Evolutionary conservation across 2,797 vertebrate species (phyloP).

Genomic region (Calcarius lapponicus): DNA sequence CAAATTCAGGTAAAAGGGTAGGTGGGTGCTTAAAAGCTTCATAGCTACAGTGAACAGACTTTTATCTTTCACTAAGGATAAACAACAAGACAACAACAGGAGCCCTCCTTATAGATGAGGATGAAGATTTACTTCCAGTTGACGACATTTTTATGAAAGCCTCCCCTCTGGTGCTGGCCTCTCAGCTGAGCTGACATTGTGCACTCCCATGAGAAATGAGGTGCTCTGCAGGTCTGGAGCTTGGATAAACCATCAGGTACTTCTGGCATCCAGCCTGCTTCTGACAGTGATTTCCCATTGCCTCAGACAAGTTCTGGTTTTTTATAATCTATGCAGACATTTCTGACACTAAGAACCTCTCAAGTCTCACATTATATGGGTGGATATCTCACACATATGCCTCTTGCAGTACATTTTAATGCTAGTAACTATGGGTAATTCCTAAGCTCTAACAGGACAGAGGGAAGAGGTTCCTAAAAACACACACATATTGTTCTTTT

Average conservation of each 20-base stretch:
- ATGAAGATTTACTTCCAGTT: not conserved
- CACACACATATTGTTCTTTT: not conserved
- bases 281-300: not conserved
- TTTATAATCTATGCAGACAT: not conserved
- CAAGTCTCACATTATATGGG: not conserved
- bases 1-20: not conserved
- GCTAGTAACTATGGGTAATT: not conserved
- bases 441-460: not conserved
- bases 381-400: not conserved
- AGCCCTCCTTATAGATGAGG: not conserved
- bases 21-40: not conserved
- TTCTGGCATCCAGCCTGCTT: not conserved
- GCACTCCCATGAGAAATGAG: not conserved
- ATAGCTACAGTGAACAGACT: not conserved
- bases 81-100: not conserved
- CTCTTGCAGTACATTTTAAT: not conserved
- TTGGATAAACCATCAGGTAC: not conserved
- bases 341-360: not conserved
- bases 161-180: not conserved
- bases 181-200: accelerated
- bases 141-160: not conserved
- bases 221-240: not conserved
- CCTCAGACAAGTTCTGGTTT: not conserved
- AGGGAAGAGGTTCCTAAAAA: not conserved
- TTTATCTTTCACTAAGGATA: not conserved